Base-by-base conservation (phyloP, 2,888 invertebrate species). In the Pyrrhosoma nymphula region DNA sequence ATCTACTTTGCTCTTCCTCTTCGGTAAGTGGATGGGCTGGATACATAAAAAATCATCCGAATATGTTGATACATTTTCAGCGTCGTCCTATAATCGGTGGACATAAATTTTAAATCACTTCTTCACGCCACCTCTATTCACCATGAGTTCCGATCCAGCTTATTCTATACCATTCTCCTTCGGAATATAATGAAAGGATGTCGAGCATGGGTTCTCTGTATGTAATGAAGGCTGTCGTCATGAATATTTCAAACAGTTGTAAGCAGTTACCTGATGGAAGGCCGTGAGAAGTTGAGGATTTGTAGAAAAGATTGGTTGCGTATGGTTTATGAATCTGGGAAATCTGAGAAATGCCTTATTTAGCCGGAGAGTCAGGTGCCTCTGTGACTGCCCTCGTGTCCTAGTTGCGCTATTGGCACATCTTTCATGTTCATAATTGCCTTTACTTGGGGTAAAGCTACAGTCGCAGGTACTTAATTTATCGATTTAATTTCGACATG, bases 391-490 rank as follows among this genome's bases (percentile, higher is more conserved):
- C 26, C 0, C 82, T 82, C 30, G 35, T 35, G 82, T 30, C 82
- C 82, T 82, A 82, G 82, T 82, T 35, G 35, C 82, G 30, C 30
- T 82, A 82, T 82, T 82, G 82, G 82, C 82, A 82, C 82, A 82
- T 16, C 82, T 30, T 14, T 30, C 14, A 82, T 69, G 26, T 35
- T 82, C 35, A 35, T 82, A 35, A 35, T 82, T 82, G 82, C 26
- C 82, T 82, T 82, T 35, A 30, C 26, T 18, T 35, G 30, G 12
- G 16, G 35, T 35, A 35, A 35, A 35, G 82, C 82, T 82, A 35
- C 16, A 35, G 30, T 35, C n/a, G 82, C 30, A 3, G 35, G 26
- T 35, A 82, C 18, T 35, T 35, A 82, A 82, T 82, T 82, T 35
- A 82, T 35, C 82, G 82, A 82, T 82, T 82, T 35, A 30, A 82